Base-by-base conservation (phyloP, 2,797 vertebrate genomes). In the Muscicapa comitata region DNA sequence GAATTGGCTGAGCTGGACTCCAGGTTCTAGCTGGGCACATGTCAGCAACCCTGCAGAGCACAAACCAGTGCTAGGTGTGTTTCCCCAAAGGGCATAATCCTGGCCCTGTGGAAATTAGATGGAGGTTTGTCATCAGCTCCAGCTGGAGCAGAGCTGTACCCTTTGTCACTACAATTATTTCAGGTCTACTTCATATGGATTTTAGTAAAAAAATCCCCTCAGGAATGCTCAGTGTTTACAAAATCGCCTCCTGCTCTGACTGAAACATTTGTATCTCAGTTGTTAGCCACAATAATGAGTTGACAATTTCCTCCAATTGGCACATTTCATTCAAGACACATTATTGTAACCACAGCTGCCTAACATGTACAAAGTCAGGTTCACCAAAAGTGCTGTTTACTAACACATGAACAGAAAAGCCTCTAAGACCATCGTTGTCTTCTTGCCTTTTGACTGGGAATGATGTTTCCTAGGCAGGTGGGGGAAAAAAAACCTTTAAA, bases 241-340 rank as follows among this genome's bases (percentile, higher is more conserved):
- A 84, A 91, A 89, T 92, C 9, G 3, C 70, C 81, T 86, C 70
- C 83, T 85, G 59, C 63, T 95, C 84, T 63, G 93, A 90, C 95
- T 66, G 21, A 97, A 97, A 90, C 81, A 62, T 93, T 26, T 8
- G 28, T 68, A 70, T 81, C 81, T 63, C 94, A 85, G 96, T 94
- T 97, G 90, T 95, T 95, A 97, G 73, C 43, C 55, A 28, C 82
- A 96, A 92, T 96, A 97, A 98, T 94, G 96, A 97, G 86, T 88
- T 94, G 94, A 95, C 96, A 95, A 96, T 97, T 97, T 96, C 94
- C 92, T 97, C 82, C 96, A 97, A 96, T 91, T 96, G 95, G 86
- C 96, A 96, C 94, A 85, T 97, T 97, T 97, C 96, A 95, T 97
- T 97, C 96, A 96, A 94, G 94, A 97, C 88, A 65, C 84, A 96